Evolutionary conservation across 1,140 invertebrate species (phyloP).

Genomic region (Battus philenor): DNA sequence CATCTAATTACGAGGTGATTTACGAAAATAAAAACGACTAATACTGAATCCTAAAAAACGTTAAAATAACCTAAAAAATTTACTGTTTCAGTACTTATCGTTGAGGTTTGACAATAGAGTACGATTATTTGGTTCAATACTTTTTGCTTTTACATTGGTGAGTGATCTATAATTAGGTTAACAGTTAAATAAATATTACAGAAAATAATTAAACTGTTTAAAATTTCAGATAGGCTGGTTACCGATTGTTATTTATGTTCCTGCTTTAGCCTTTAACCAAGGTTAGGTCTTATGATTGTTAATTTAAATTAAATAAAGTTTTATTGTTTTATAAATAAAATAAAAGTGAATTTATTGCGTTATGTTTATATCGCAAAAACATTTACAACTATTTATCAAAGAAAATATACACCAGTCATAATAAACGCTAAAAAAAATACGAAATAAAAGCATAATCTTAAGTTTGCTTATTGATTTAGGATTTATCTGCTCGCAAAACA

Average conservation of each 20-base stretch:
- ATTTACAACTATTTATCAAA: no score
- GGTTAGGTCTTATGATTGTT: slow-evolving; percentile 63
- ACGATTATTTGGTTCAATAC: slow-evolving; percentile 82
- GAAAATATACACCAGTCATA: no score
- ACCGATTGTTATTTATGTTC: slow-evolving; percentile 84
- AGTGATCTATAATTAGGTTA: slow-evolving; percentile 68
- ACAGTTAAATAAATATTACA: not conserved
- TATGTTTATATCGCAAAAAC: no score
- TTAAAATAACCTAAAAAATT: not conserved
- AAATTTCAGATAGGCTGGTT: slow-evolving; percentile 82
- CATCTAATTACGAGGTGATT: slow-evolving; percentile 89
- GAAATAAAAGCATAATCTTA: no score
- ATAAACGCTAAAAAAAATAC: no score
- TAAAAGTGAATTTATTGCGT: no score
- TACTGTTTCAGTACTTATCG: slow-evolving; percentile 85
- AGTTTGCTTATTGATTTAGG: no score
- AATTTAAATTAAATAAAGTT: no score
- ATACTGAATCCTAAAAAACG: not conserved
- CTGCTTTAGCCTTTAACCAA: slow-evolving; percentile 86
- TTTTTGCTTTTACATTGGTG: slow-evolving; percentile 84
- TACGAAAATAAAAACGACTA: not conserved
- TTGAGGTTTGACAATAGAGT: slow-evolving; percentile 84
- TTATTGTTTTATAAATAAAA: no score
- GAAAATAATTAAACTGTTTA: slow-evolving; percentile 34
- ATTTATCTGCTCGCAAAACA: no score